Base-by-base conservation (phyloP, 2,113 vertebrate genomes). In the Alexandromys fortis region DNA sequence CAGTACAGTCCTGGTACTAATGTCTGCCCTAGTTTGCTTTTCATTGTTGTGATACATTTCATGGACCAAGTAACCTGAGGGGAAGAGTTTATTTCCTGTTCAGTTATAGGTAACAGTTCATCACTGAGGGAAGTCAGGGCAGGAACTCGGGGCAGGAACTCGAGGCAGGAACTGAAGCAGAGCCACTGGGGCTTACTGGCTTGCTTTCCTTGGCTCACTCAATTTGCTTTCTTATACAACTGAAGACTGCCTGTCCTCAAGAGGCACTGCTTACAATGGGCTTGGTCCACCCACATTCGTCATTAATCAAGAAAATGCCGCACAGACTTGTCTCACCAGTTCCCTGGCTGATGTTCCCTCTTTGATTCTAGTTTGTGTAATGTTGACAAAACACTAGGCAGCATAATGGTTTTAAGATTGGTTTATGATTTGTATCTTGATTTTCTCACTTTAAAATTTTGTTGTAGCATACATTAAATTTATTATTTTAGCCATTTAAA, bases 341-440 rank as follows among this genome's bases (percentile, higher is more conserved):
- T 61, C n/a, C 55, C 58, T 0, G 0, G 11, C 52, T 61, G 35
- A 16, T 38, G 22, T 82, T 61, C 12, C 11, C 21, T 26, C 10
- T 79, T 79, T 22, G 30, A 79, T 33, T 35, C n/a, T 82, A 61
- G n/a, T 63, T 61, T 38, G 22, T 83, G 55, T 83, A 38, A 67
- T 6, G 55, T 47, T 45, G 61, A 45, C 38, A 65, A 85, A 38
- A 82, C n/a, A 35, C 77, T 58, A 82, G 55, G 22, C n/a, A 83
- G 55, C 3, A 42, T 42, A 83, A 83, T 83, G 24, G 2, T 76
- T 35, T 91, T 92, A 92, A 75, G 52, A 11, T 35, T 92, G 33
- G 7, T 35, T 94, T 91, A 11, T 75, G 30, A 94, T 82, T 95
- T 77, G 52, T 89, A 81, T 88, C 88, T 47, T 70, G 45, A 94